Conservation (phyloP, 2,113 vertebrate species). For the Tenrec ecaudatus region DNA sequence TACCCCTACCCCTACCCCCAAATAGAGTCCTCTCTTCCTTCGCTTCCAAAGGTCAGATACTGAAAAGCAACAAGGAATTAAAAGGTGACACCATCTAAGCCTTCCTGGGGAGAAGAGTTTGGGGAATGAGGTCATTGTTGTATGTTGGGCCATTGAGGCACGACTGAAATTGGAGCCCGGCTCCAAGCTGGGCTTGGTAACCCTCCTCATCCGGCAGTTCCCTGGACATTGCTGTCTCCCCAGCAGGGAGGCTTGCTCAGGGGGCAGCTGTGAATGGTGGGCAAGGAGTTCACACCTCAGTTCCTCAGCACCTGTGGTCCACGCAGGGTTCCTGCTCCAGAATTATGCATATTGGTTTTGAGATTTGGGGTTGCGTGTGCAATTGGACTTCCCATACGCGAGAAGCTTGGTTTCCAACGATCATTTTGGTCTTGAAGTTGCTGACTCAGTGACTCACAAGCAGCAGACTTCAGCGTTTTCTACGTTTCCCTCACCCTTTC, state of each 20-base stretch:
- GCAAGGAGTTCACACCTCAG: background rate
- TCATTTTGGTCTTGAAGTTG: background rate
- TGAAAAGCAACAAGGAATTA: slow-evolving; percentile 18
- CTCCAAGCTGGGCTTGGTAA: background rate
- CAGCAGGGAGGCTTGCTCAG: background rate
- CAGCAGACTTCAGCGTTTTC: slow-evolving; percentile 48
- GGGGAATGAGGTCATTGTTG: slow-evolving; percentile 32
- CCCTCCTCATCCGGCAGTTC: fast-evolving
- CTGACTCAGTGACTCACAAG: slow-evolving; percentile 66
- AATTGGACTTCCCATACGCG: slow-evolving; percentile 51
- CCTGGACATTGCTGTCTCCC: background rate
- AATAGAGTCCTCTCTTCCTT: background rate
- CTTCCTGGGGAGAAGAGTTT: slow-evolving; percentile 25
- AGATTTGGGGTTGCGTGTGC: background rate
- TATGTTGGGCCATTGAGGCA: background rate
- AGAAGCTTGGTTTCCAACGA: slow-evolving; percentile 52
- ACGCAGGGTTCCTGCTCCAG: background rate
- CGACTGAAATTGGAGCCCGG: background rate
- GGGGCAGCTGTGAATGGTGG: background rate
- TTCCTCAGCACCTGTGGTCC: background rate
- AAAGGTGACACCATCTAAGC: background rate
- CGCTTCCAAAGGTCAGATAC: background rate
- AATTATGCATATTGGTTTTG: background rate
- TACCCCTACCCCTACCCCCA: no score
- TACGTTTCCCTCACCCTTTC: background rate